A percentile compares a stretch with the other conserved stretches of the same genome.
phyloP scores from a whole-genome alignment of 2,113 vertebrate genomes.

The Sminthopsis crassicaudata region DNA sequence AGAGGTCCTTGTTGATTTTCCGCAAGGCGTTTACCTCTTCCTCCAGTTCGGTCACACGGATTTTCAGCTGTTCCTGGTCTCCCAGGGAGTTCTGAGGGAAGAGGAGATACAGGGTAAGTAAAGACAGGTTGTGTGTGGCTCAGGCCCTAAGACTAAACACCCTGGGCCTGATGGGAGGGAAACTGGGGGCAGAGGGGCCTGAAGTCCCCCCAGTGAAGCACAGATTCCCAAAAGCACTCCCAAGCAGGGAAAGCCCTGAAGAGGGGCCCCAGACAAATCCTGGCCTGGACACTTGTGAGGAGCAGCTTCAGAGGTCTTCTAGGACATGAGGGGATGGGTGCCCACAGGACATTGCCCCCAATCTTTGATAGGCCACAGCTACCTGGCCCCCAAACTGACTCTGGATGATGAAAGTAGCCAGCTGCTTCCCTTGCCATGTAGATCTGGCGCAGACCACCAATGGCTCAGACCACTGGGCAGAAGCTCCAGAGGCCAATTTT shows the following conservation, averaged over 20 bases:
- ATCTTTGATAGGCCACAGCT: not conserved
- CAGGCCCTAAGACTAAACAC: not conserved
- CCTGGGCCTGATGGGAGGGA: no score
- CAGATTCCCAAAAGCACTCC: not conserved
- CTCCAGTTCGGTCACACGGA: constrained; percentile 92
- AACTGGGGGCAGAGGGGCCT: not conserved
- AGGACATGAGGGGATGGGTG: no score
- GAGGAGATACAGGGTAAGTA: not conserved
- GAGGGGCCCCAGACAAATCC: not conserved
- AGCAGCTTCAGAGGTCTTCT: not conserved
- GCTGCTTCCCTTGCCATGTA: not conserved
- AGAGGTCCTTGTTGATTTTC: constrained; percentile 97
- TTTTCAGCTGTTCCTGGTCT: constrained; percentile 92
- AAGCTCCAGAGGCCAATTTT: not conserved
- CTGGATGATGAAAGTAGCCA: not conserved
- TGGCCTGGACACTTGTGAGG: not conserved
- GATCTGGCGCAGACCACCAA: not conserved
- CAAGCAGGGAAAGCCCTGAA: not conserved
- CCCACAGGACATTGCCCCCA: not conserved
- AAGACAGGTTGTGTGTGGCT: not conserved
- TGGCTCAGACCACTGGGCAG: not conserved
- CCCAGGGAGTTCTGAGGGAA: constrained; percentile 88
- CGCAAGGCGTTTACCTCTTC: constrained; percentile 94
- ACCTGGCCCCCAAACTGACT: not conserved
- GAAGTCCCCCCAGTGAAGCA: not conserved